phyloP scores from a whole-genome alignment of 2,797 vertebrate species.

The Onychomys arenicola region DNA sequence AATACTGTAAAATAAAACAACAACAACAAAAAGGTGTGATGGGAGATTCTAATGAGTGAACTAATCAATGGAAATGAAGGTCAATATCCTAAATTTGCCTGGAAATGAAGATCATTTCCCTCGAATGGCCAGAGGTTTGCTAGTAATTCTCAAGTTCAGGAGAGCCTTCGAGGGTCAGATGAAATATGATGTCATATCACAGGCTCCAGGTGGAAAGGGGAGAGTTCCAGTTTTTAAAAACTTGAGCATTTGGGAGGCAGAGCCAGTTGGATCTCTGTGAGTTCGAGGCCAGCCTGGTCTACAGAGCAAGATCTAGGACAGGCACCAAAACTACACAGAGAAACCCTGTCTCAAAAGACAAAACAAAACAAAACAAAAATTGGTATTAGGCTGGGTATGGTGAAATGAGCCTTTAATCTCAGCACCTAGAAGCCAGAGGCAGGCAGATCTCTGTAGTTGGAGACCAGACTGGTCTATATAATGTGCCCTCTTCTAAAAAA shows the following conservation, averaged over 20 bases:
- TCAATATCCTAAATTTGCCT: constrained; percentile 29
- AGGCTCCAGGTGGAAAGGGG: constrained; percentile 33
- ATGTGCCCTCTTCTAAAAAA: not conserved
- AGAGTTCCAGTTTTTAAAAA: constrained; percentile 42
- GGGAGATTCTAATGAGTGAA: not conserved
- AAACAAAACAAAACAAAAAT: not conserved
- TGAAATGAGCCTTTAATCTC: not conserved
- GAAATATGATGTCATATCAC: constrained; percentile 38
- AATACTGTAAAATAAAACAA: not conserved
- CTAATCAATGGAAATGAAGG: constrained; percentile 19
- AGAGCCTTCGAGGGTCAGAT: constrained; percentile 31
- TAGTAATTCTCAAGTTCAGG: constrained; percentile 29
- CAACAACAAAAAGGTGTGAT: not conserved
- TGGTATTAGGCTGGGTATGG: not conserved
- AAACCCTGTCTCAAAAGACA: no score
- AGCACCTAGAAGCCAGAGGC: not conserved
- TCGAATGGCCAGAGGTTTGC: constrained; percentile 26
- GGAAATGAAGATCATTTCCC: not conserved
- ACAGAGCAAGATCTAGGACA: no score
- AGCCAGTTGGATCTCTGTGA: no score
- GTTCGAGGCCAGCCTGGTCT: no score
- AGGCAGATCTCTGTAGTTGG: not conserved
- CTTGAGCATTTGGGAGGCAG: no score
- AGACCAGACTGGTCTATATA: not conserved
- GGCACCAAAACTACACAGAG: no score